Evolutionary conservation across 2,888 invertebrate species (phyloP).

Genomic region (Euplagia quadripunctaria): DNA sequence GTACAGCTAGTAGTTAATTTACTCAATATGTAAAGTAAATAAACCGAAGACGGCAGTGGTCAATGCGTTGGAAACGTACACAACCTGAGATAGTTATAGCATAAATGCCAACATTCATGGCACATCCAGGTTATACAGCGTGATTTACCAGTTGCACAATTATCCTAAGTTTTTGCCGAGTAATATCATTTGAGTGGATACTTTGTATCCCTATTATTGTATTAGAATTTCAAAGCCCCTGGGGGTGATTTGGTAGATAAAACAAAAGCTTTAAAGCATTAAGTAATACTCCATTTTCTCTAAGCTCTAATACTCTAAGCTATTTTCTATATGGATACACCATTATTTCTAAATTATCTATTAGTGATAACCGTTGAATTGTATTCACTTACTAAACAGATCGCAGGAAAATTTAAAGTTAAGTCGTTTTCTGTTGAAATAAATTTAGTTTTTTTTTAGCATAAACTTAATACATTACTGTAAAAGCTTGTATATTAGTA

Average conservation of each 20-base stretch:
- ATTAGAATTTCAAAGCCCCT: not conserved
- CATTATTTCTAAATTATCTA: not conserved
- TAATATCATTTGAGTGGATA: not conserved
- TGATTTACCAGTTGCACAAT: not conserved
- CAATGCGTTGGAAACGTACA: conserved; percentile 1
- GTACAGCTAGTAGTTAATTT: no score
- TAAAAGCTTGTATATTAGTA: no score
- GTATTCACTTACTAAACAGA: not conserved
- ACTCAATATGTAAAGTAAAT: not conserved
- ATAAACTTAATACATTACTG: no score
- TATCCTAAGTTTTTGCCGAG: not conserved
- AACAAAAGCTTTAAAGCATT: not conserved
- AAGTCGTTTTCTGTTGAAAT: not conserved
- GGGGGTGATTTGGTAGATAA: not conserved
- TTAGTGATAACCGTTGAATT: not conserved
- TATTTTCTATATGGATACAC: not conserved
- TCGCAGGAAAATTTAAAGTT: not conserved
- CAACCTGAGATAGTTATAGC: not conserved
- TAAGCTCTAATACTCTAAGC: no score
- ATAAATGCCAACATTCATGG: not conserved
- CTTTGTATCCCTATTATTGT: not conserved
- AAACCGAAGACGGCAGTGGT: not conserved
- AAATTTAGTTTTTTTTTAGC: no score
- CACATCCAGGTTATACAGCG: not conserved
- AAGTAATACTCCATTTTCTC: not conserved